Percentiles rank a stretch among this genome's conserved stretches.
phyloP scores from a whole-genome alignment of 2,888 invertebrate species.

The Dryocosmus kuriphilus region DNA sequence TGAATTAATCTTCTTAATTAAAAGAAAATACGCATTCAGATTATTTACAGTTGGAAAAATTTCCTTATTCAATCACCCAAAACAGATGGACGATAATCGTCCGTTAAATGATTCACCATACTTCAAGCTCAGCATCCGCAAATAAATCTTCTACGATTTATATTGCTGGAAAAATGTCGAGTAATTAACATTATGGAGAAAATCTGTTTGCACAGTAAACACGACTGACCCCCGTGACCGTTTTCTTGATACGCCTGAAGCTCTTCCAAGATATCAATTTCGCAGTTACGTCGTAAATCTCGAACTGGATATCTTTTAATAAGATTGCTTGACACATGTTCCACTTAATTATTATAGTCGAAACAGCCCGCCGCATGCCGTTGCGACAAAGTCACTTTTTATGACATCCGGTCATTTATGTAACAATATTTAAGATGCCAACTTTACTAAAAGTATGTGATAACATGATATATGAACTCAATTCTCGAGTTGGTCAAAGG shows the following conservation, averaged over 20 bases:
- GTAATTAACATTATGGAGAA: constrained; percentile 21
- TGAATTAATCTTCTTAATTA: constrained; percentile 26
- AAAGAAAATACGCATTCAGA: not conserved
- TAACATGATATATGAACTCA: constrained; percentile 20
- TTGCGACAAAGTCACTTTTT: constrained; percentile 31
- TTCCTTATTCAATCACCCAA: constrained; percentile 25
- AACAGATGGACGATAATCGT: constrained; percentile 35
- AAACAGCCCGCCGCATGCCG: not conserved
- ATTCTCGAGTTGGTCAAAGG: constrained; percentile 23
- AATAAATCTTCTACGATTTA: constrained; percentile 30
- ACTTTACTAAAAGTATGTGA: constrained; percentile 4
- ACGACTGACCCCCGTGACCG: constrained; percentile 15
- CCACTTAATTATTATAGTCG: constrained; percentile 25
- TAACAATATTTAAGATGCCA: constrained; percentile 26
- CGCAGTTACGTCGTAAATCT: constrained; percentile 28
- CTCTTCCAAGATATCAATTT: constrained; percentile 20
- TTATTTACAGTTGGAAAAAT: constrained; percentile 15
- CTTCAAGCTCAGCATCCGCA: not conserved
- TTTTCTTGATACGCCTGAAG: constrained; percentile 12
- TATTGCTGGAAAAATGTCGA: constrained; percentile 9
- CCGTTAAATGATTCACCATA: constrained; percentile 31
- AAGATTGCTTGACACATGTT: constrained; percentile 28
- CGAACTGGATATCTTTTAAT: not conserved
- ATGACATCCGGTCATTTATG: constrained; percentile 32
- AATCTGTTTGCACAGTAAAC: constrained; percentile 22